These are phyloP conservation scores for Leptodactylus fuscus DNA, from an alignment of 2,113 vertebrate species.

Conservation along the genomic window DNA sequence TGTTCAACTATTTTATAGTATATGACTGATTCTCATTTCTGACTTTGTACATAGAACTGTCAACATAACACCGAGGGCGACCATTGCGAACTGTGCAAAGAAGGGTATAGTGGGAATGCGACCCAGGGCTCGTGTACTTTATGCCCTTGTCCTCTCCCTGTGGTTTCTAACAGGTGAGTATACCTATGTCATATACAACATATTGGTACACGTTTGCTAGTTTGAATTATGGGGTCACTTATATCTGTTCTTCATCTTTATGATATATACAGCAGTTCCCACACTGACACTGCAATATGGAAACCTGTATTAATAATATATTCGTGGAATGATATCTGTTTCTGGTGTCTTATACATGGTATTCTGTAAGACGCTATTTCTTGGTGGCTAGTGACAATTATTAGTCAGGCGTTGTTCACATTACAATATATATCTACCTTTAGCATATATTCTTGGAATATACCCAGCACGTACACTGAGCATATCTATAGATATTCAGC, in stretches of 20 bases:
- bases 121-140: conserved; percentile 75
- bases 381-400: neutral
- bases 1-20: too few relatives aligned
- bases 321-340: neutral
- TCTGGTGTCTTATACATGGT: neutral
- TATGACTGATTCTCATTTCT: conserved; percentile 9
- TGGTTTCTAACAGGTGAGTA: conserved; percentile 80
- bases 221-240: too few relatives aligned
- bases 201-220: neutral
- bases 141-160: conserved; percentile 83
- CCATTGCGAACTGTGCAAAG: conserved; percentile 86
- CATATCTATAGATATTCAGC: too few relatives aligned
- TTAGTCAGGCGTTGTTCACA: neutral
- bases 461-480: too few relatives aligned
- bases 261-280: too few relatives aligned
- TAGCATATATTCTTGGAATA: too few relatives aligned
- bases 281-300: too few relatives aligned
- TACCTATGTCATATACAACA: neutral
- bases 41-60: conserved; percentile 81
- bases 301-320: neutral
- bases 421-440: too few relatives aligned
- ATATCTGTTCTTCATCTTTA: too few relatives aligned
- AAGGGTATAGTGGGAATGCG: conserved; percentile 84
- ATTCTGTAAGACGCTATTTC: neutral
- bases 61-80: conserved; percentile 86